Evolutionary conservation across 2,888 invertebrate species (phyloP).

Genomic region (Polydrusus pterygomalis): DNA sequence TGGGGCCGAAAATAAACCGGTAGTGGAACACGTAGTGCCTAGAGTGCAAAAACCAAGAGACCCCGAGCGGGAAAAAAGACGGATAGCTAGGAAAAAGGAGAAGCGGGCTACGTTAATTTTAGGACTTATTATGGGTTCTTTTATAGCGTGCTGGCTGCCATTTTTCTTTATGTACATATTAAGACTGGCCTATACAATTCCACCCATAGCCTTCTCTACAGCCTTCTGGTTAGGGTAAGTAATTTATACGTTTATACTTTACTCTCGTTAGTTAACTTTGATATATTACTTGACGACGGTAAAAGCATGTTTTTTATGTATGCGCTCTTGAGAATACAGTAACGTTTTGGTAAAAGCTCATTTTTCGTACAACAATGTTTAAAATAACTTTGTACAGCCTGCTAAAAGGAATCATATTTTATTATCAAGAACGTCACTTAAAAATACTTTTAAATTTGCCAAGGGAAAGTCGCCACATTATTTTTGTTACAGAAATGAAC

Average conservation of each 20-base stretch:
- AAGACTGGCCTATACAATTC: slow-evolving; percentile 87
- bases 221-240: slow-evolving; percentile 92
- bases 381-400: neutral
- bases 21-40: slow-evolving; percentile 80
- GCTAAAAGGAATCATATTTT: neutral
- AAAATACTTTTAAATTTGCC: too few species aligned
- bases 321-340: neutral
- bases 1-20: slow-evolving; percentile 71
- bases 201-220: slow-evolving; percentile 89
- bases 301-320: slow-evolving; percentile 4
- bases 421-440: neutral
- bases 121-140: slow-evolving; percentile 98
- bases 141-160: slow-evolving; percentile 98
- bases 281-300: slow-evolving; percentile 14
- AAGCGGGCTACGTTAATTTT: slow-evolving; percentile 96
- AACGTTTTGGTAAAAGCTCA: neutral
- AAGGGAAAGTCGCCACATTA: too few species aligned
- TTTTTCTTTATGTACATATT: slow-evolving; percentile 96
- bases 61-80: slow-evolving; percentile 93
- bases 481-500: too few species aligned
- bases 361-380: neutral
- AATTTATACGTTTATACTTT: slow-evolving; percentile 28
- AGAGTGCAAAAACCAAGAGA: slow-evolving; percentile 88
- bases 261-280: neutral
- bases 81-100: slow-evolving; percentile 95